Base-by-base conservation (phyloP, 2,797 vertebrate species). In the Pyrocephalus nanus region DNA sequence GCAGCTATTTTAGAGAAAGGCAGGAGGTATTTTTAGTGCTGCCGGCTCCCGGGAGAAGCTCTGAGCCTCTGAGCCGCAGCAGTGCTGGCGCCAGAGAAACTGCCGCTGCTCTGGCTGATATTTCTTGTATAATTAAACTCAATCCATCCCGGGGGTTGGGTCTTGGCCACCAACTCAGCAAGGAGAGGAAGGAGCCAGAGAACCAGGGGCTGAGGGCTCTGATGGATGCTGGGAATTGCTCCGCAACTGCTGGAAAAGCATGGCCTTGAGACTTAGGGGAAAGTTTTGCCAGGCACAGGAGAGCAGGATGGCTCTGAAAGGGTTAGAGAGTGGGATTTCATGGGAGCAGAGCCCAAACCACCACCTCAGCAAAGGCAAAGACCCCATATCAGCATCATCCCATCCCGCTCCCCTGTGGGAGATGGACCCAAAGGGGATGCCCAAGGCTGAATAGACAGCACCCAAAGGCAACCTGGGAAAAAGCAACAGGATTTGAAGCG, bases 81-180 rank as follows among this genome's bases (percentile, higher is more conserved):
- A 95, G 94, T 3, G 11, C 94, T 92, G 96, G 92, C 94, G 95
- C 95, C 95, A 93, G 93, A 91, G 90, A 94, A 94, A 94, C 91
- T 95, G 95, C 91, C 48, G 60, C 92, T 88, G 92, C 89, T 96
- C 88, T 94, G 94, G 93, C 94, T 96, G 96, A 93, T 93, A 94
- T 90, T 96, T 95, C 94, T 95, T 92, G 82, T 96, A 91, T 96
- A 96, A 97, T 96, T 97, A 97, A 95, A 95, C 86, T 96, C 96
- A 96, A 94, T 96, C 95, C 96, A 88, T 96, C 64, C 95, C 54
- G 55, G 93, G 90, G 90, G 94, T 80, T n/a, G 71, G 90, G 95
- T 75, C 92, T 95, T 95, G 95, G 96, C 95, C 92, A 96, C 93
- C 90, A 95, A 70, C 93, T 90, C 93, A 67, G 92, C 26, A 1